A percentile compares a stretch with the other conserved stretches of the same genome.
Conservation (phyloP, 2,888 invertebrate genomes). For the Dolomedes plantarius region DNA sequence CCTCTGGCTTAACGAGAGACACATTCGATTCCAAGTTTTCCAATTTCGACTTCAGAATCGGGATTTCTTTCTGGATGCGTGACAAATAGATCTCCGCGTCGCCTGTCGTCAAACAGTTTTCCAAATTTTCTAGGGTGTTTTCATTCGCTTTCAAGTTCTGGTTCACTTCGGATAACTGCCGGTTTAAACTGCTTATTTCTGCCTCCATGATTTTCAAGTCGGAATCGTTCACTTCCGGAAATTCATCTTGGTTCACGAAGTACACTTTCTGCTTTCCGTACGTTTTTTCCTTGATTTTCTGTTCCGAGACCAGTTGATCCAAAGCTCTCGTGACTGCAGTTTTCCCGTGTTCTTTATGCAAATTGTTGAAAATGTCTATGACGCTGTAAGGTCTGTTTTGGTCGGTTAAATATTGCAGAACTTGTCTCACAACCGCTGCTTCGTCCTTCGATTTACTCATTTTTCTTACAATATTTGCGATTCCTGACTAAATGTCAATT, state of each 20-base stretch:
- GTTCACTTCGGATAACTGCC: conserved; percentile 74
- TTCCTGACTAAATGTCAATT: no score
- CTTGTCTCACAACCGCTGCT: not conserved
- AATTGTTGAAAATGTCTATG: conserved; percentile 86
- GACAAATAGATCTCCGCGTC: conserved; percentile 79
- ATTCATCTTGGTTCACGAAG: conserved; percentile 83
- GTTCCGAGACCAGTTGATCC: conserved; percentile 82
- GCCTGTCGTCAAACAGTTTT: conserved; percentile 80
- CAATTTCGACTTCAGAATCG: conserved; percentile 80
- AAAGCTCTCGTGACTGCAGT: conserved; percentile 86
- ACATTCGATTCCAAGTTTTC: conserved; percentile 80
- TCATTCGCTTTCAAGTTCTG: conserved; percentile 77
- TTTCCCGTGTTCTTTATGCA: conserved; percentile 86
- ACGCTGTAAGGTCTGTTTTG: conserved; percentile 90
- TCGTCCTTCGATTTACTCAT: conserved; percentile 13
- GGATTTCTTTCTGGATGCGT: conserved; percentile 78
- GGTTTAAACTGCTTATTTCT: conserved; percentile 76
- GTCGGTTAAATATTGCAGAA: conserved; percentile 82
- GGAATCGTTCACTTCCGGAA: conserved; percentile 77
- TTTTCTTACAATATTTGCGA: no score
- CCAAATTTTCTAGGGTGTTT: conserved; percentile 78
- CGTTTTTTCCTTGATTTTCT: conserved; percentile 83
- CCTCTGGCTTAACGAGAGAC: conserved; percentile 79
- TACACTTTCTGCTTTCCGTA: conserved; percentile 95
- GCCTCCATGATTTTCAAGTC: conserved; percentile 80